These are phyloP conservation scores for Aphodius granarius DNA, from an alignment of 2,888 invertebrate genomes.

Conservation along the genomic window DNA sequence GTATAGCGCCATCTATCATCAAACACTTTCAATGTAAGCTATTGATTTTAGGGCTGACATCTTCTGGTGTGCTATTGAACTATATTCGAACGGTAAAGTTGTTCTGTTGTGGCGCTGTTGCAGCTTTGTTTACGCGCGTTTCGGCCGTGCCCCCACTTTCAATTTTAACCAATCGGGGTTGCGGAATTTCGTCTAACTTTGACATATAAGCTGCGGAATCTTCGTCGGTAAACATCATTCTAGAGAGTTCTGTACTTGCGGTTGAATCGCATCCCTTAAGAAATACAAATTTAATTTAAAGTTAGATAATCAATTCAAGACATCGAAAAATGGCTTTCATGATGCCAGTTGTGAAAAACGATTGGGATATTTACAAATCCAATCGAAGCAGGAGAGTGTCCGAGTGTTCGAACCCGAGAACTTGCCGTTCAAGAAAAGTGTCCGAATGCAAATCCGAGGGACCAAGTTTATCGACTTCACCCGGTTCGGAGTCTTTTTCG, in stretches of 20 bases:
- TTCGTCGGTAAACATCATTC: conserved; percentile 21
- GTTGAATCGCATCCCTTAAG: neutral
- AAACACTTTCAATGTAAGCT: neutral
- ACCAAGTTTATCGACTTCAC: conserved; percentile 69
- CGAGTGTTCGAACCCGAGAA: conserved; percentile 67
- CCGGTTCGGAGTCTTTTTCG: conserved; percentile 58
- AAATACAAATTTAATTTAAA: neutral
- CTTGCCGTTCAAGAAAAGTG: conserved; percentile 69
- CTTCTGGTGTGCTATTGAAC: neutral
- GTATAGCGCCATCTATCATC: neutral
- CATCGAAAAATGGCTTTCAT: conserved; percentile 78
- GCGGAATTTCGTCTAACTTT: conserved; percentile 35
- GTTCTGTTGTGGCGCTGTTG: conserved; percentile 26
- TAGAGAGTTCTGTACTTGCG: conserved; percentile 16
- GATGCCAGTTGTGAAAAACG: conserved; percentile 94
- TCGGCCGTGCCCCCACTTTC: conserved; percentile 35
- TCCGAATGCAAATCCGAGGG: conserved; percentile 78
- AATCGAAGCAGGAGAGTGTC: conserved; percentile 75
- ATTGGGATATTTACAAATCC: conserved; percentile 90
- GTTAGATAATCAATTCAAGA: neutral
- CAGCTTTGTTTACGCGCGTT: conserved; percentile 29
- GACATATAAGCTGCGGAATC: conserved; percentile 39
- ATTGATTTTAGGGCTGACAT: neutral
- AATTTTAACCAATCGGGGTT: conserved; percentile 38
- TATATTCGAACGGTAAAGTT: conserved; percentile 2